Evolutionary conservation across 1,140 invertebrate genomes (phyloP).

Genomic region (Tribolium madens): DNA sequence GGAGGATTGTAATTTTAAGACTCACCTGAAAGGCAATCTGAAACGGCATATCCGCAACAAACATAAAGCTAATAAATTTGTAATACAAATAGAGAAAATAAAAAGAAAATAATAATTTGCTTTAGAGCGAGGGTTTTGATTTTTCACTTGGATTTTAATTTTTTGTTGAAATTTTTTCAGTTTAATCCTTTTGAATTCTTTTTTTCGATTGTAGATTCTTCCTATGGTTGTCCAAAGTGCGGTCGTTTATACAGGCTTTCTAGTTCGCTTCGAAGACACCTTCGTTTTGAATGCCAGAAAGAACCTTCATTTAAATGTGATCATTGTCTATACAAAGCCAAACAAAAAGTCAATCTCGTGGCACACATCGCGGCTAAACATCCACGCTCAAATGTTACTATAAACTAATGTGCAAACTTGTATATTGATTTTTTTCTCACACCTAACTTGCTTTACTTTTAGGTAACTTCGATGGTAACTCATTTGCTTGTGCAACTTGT

Average conservation of each 20-base stretch:
- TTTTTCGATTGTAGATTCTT: slow-evolving; percentile 10
- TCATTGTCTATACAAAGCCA: slow-evolving; percentile 49
- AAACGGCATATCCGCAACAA: slow-evolving; percentile 10
- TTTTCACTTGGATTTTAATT: no score
- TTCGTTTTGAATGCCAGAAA: slow-evolving; percentile 58
- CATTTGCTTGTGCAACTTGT: slow-evolving; percentile 68
- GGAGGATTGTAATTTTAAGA: background rate
- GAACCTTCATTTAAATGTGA: slow-evolving; percentile 63
- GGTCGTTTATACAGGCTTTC: slow-evolving; percentile 54
- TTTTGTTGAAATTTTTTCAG: background rate
- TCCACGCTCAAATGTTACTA: background rate
- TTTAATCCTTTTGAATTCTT: background rate
- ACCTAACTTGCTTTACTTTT: background rate
- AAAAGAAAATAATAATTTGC: no score
- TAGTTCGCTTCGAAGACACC: slow-evolving; percentile 56
- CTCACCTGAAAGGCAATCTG: slow-evolving; percentile 19
- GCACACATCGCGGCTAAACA: slow-evolving; percentile 3
- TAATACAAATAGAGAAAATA: background rate
- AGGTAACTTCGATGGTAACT: background rate
- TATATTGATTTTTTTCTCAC: background rate
- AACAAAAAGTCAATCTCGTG: slow-evolving; percentile 62
- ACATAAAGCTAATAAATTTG: background rate
- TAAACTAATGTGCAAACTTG: background rate
- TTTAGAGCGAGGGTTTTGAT: no score
- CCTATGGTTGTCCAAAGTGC: slow-evolving; percentile 48